Percentiles rank a stretch among this genome's conserved stretches.
Conservation (phyloP, 2,888 invertebrate genomes). For the Tiliacea aurago region DNA sequence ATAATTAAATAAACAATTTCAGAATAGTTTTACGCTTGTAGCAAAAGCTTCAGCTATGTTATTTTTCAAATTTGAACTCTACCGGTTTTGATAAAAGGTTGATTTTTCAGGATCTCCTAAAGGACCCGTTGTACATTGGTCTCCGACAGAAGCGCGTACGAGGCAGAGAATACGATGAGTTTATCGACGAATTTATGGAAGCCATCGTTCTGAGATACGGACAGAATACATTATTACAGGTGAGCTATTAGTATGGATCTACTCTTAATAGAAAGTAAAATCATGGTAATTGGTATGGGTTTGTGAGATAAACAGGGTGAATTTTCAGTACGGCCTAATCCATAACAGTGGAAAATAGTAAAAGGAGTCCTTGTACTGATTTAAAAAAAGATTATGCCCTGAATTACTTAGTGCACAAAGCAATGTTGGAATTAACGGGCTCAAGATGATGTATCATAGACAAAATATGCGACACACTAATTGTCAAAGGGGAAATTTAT, state of each 20-base stretch:
- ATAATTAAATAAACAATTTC: conserved; percentile 29
- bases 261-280: not conserved
- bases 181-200: conserved; percentile 99
- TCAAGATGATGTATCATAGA: not conserved
- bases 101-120: conserved; percentile 92
- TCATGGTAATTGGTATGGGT: not conserved
- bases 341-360: not conserved
- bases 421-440: not conserved
- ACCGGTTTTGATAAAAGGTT: conserved; percentile 18
- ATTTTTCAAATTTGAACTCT: conserved; percentile 3
- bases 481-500: not conserved
- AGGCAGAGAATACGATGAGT: conserved; percentile 97
- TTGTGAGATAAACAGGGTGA: not conserved
- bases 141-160: conserved; percentile 95
- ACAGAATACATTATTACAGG: conserved; percentile 95
- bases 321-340: not conserved
- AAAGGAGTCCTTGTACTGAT: not conserved
- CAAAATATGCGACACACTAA: not conserved
- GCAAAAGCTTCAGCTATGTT: not conserved
- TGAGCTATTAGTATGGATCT: conserved; percentile 66
- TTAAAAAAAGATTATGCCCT: not conserved
- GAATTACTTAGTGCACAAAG: not conserved
- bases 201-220: conserved; percentile 97
- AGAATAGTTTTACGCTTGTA: not conserved
- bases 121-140: conserved; percentile 99